Evolutionary conservation across 2,888 invertebrate species (phyloP), one percentile per base, ranked within the genome.

Genomic region (Carcina quercana): DNA sequence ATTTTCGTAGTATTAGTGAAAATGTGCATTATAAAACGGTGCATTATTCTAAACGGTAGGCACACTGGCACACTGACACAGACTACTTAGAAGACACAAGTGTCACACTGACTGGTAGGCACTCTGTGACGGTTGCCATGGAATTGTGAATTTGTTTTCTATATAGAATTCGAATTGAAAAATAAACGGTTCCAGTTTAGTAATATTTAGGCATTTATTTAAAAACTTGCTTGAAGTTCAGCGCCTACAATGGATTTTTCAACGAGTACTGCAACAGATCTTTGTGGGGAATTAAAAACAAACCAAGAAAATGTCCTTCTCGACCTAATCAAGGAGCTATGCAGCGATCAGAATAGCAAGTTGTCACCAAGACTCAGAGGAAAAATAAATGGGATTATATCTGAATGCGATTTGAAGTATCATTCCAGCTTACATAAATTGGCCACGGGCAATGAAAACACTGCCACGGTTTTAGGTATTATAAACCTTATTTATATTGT

Each of bases 381-480:
- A 6, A 83, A 82, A 64, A 63, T 85, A 1, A 69, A 59, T 10
- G 64, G 67, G 34, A 76, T 83, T 17, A 67, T 82, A 22, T 63
- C 78, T 1, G 76, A 80, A 34, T 76, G 73, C 33, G 74, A 83
- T 35, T 56, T 84, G 3, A 59, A 59, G 3, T 66, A 76, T 42
- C 62, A 82, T 41, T 60, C 75, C 3, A 80, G 76, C 37, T 56
- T 83, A 14, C 82, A 84, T 39, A 79, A 66, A 44, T 47, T 79
- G 8, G 72, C 61, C 35, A 67, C 75, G 6, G 63, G 72, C 10
- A 75, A 83, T 56, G 75, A 79, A 30, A 73, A 72, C 35, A 72
- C 79, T 15, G 67, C 78, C 7, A 71, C 72, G 13, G 43, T 83
- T 25, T 44, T 85, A 24, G 84, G 84, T 82, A 56, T 19, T n/a